Conservation (phyloP, 2,797 vertebrate species). For the Peromyscus attwateri region DNA sequence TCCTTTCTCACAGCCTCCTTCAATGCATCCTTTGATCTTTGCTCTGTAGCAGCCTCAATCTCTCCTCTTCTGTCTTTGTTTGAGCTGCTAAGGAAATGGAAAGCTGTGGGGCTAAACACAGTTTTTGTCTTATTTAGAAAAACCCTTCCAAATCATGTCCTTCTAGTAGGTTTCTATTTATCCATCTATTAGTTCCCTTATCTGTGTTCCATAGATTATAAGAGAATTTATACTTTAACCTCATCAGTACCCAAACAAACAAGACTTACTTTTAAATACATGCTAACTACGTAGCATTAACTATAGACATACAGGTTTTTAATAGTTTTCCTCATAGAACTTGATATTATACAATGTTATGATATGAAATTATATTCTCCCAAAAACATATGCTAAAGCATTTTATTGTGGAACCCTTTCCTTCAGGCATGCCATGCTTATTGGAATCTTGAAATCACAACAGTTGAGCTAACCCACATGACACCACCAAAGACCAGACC, state of each 20-base stretch:
- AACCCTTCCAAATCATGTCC: not conserved
- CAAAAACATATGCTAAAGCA: too few relatives aligned
- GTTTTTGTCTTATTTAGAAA: not conserved
- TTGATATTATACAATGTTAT: not conserved
- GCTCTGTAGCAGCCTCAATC: not conserved
- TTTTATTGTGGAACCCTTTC: not conserved
- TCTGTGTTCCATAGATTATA: not conserved
- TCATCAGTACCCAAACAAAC: not conserved
- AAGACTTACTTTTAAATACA: not conserved
- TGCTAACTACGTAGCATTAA: not conserved
- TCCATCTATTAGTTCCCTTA: too few relatives aligned
- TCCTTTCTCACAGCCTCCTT: not conserved
- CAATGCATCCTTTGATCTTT: not conserved
- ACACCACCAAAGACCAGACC: too few relatives aligned
- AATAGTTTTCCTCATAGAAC: not conserved
- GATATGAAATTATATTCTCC: not conserved
- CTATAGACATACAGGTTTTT: not conserved
- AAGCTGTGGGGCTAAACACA: not conserved
- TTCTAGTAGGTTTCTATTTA: not conserved
- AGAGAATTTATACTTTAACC: not conserved
- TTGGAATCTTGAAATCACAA: not conserved
- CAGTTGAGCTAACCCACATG: not conserved
- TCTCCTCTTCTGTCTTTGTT: not conserved
- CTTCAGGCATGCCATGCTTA: not conserved
- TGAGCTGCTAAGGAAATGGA: not conserved